Conservation (phyloP, 1,140 invertebrate genomes). For the Macrosteles quadrilineatus region DNA sequence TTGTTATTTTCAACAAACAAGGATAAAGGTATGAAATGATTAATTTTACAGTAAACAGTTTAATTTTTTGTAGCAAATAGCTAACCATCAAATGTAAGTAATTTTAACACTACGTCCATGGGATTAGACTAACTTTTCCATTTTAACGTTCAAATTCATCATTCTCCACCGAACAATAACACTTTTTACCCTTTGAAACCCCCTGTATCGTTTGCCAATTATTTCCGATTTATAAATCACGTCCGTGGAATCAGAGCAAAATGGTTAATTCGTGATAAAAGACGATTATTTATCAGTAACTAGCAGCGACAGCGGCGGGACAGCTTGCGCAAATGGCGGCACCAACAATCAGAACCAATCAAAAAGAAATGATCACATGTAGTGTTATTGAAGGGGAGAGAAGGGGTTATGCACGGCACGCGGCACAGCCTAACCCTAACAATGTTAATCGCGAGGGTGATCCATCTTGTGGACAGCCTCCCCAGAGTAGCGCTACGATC, state of each 20-base stretch:
- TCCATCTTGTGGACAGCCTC: conserved; percentile 18
- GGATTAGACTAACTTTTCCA: too few relatives aligned
- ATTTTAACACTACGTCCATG: too few relatives aligned
- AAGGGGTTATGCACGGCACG: conserved; percentile 8
- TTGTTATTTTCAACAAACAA: too few relatives aligned
- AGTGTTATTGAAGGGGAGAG: conserved; percentile 8
- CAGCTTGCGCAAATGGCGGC: not conserved
- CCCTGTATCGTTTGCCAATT: conserved; percentile 2
- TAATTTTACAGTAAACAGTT: too few relatives aligned
- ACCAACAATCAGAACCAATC: conserved; percentile 18
- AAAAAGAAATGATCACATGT: conserved; percentile 14
- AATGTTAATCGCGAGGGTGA: conserved; percentile 7
- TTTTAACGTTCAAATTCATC: too few relatives aligned
- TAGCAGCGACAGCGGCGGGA: not conserved
- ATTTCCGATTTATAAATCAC: not conserved
- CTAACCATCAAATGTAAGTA: too few relatives aligned
- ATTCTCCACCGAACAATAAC: too few relatives aligned
- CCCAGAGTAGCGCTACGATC: not conserved
- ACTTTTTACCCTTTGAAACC: too few relatives aligned
- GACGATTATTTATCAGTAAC: conserved; percentile 8
- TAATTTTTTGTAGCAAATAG: too few relatives aligned
- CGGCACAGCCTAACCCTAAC: conserved; percentile 7
- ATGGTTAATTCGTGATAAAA: conserved; percentile 3
- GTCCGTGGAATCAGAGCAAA: not conserved
- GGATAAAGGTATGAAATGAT: too few relatives aligned